phyloP scores from a whole-genome alignment of 2,888 invertebrate species.

The Lucinisca nassula region DNA sequence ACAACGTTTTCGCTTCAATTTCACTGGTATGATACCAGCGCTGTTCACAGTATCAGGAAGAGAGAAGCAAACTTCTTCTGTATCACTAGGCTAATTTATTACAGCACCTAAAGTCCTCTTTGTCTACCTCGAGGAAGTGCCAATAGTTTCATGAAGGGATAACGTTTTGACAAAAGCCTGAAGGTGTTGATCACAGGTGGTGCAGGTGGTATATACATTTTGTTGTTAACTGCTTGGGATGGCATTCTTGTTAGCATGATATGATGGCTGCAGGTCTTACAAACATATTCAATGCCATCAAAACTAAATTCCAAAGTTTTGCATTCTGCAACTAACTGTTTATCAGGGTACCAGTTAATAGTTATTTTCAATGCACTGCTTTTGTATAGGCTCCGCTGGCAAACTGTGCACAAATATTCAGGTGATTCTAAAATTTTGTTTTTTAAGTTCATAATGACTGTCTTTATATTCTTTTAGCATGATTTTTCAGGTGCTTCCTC shows the following conservation, averaged over 20 bases:
- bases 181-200: background rate
- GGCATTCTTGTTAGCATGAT: background rate
- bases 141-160: conserved; percentile 57
- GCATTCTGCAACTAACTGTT: background rate
- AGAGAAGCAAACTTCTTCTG: conserved; percentile 12
- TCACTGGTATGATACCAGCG: conserved; percentile 35
- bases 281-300: background rate
- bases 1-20: conserved; percentile 40
- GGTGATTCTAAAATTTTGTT: background rate
- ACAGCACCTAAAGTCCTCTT: conserved; percentile 25
- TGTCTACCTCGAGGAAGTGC: conserved; percentile 46
- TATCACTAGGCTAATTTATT: conserved; percentile 2
- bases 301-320: background rate
- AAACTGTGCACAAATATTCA: background rate
- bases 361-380: background rate
- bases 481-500: no score
- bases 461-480: background rate
- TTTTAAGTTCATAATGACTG: background rate
- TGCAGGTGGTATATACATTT: background rate
- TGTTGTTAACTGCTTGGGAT: background rate
- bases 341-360: background rate
- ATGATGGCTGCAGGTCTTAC: background rate
- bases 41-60: conserved; percentile 12
- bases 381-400: background rate
- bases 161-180: background rate